phyloP scores from a whole-genome alignment of 2,113 vertebrate species.

The Hippocampus zosterae region DNA sequence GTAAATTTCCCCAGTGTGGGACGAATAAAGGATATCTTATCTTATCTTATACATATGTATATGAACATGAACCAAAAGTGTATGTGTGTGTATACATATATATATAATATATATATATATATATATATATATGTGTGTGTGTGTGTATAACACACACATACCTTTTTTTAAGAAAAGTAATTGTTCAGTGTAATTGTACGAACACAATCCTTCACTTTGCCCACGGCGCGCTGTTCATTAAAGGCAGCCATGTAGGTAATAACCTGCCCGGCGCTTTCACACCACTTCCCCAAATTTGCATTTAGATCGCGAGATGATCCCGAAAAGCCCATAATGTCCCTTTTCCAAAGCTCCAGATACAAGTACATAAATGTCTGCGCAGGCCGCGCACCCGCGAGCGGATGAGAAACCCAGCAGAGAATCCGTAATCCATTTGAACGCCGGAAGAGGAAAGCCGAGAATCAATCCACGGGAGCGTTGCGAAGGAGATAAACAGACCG shows the following conservation, averaged over 20 bases:
- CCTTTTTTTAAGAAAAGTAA: constrained; percentile 45
- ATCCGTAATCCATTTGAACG: not conserved
- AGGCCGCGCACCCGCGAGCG: not conserved
- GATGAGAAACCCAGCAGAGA: constrained; percentile 13
- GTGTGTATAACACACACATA: too few species aligned
- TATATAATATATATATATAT: constrained; percentile 21
- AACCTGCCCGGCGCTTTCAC: constrained; percentile 59
- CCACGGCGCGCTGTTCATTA: constrained; percentile 57
- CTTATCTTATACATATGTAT: too few species aligned
- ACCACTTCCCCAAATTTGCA: constrained; percentile 55
- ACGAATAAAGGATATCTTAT: too few species aligned
- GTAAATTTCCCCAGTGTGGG: too few species aligned
- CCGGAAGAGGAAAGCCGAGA: not conserved
- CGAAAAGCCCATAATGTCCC: constrained; percentile 52
- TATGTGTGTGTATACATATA: too few species aligned
- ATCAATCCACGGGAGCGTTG: not conserved
- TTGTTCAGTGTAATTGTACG: constrained; percentile 68
- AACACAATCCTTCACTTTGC: constrained; percentile 53
- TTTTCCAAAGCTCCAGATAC: constrained; percentile 34
- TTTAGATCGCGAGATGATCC: constrained; percentile 63
- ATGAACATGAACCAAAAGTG: too few species aligned
- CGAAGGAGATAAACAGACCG: not conserved
- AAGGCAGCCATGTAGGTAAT: constrained; percentile 69
- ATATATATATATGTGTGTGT: too few species aligned
- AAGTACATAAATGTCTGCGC: constrained; percentile 30